Evolutionary conservation across 2,797 vertebrate genomes (phyloP), one percentile per base, ranked within the genome.

Genomic region (Myiotriccus ornatus): DNA sequence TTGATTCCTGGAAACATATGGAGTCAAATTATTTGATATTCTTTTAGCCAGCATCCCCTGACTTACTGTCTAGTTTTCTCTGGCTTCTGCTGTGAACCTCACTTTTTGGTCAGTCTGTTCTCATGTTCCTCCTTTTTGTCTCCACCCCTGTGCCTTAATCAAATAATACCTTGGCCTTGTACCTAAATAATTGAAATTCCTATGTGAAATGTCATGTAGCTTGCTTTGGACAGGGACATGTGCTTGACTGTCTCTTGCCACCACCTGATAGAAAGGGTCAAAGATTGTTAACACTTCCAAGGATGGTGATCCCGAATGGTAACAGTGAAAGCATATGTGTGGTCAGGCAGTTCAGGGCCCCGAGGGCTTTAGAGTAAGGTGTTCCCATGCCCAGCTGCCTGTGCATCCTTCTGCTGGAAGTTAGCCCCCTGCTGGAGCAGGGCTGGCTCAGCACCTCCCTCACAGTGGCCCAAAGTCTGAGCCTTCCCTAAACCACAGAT

Each of bases 161-260:
- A 97, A 94, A 90, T 67, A 94, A 77, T 59, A 90, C 49, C 46
- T 89, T 94, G 56, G 37, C 78, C 84, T 95, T 70, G 49, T 56
- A 92, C 80, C 77, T 87, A 73, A 84, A 96, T 95, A 91, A 70
- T 79, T 94, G 70, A 59, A 82, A 94, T 93, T 93, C 88, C 52
- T 90, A 76, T 60, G 47, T 74, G 89, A 86, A 73, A 80, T 49
- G 80, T 87, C 80, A 73, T 6, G 18, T 82, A 69, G 25, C 3
- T 94, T 82, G 49, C 41, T 91, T 59, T 82, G 81, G 74, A 88
- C 52, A 56, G 70, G 14, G 25, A 44, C 35, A 14, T 20, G 55
- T 41, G 19, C 50, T 84, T 73, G 79, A 56, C 59, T 79, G 50
- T 67, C 80, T 76, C 79, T 63, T 82, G 70, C 46, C 44, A 44